Percentiles rank a stretch among this genome's conserved stretches.
Conservation (phyloP, 2,797 vertebrate genomes). For the Muscicapa comitata region DNA sequence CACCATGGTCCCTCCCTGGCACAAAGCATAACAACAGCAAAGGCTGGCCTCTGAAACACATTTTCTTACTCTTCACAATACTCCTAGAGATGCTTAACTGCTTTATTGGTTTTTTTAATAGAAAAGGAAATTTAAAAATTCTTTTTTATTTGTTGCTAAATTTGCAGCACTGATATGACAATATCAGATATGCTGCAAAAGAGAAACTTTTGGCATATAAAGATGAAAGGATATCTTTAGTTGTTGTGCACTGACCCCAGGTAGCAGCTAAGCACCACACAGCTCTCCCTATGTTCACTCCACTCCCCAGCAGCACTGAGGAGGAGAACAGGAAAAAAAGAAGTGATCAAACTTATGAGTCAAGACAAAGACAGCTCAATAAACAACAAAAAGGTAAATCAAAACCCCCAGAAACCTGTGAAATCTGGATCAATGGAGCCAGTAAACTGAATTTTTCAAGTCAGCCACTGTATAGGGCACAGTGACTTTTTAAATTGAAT, state of each 20-base stretch:
- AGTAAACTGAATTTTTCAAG: not conserved
- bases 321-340: not conserved
- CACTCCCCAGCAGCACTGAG: not conserved
- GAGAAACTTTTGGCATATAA: not conserved
- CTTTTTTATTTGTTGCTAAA: not conserved
- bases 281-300: accelerated
- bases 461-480: not conserved
- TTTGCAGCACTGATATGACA: not conserved
- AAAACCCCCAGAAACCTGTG: not conserved
- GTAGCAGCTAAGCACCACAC: not conserved
- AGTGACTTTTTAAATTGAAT: not conserved
- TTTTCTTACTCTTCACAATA: not conserved
- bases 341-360: not conserved
- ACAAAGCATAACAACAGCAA: not conserved
- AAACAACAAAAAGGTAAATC: not conserved
- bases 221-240: not conserved
- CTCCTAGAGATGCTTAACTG: not conserved
- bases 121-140: not conserved
- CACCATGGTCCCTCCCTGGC: accelerated
- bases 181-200: not conserved
- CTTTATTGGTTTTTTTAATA: not conserved
- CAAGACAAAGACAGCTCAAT: not conserved
- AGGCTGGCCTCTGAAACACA: not conserved
- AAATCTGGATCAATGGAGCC: not conserved
- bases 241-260: not conserved